Evolutionary conservation across 2,113 vertebrate genomes (phyloP), one percentile per base, ranked within the genome.

Genomic region (Anguilla rostrata): DNA sequence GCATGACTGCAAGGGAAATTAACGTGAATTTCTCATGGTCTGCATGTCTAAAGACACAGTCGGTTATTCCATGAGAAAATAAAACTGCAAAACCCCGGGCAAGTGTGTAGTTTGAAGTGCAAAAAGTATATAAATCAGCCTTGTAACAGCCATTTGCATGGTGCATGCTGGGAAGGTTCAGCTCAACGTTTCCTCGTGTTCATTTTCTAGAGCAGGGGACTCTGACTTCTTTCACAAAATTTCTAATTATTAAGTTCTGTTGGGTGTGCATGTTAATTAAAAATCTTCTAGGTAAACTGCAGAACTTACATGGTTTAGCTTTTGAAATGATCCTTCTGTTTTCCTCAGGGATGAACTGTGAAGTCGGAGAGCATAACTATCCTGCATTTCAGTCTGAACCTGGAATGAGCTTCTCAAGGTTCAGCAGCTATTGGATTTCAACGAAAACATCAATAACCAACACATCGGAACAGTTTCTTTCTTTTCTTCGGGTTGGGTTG

Each of bases 301-400:
- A 41, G 11, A 56, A 53, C 20, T 18, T 20, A 20, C 26, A 46
- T 82, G 15, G 60, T 71, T 4, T 81, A 6, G 8, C 26, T 53
- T 34, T 20, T 16, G 79, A 91, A 87, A 93, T 66, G 26, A 84
- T 86, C 15, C 5, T 87, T 88, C 66, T 93, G 90, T 95, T 92
- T 93, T 90, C 91, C 89, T 41, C 95, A 99, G 98, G 97, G 98
- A 99, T 95, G 98, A 99, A 97, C 96, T 99, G 90, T 99, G 96
- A 99, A 96, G 91, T 92, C 84, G 91, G 91, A 89, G 89, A 88
- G 90, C 40, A 86, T 89, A 91, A 89, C 91, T 92, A 88, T 91
- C 88, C 87, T 91, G 92, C 90, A 87, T 92, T 92, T 89, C 86
- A 89, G 88, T 93, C 89, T 90, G 86, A 93, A 89, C 89, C 91